These are phyloP conservation scores for Clepsis dumicolana DNA, from an alignment of 2,888 invertebrate species.

Conservation along the genomic window DNA sequence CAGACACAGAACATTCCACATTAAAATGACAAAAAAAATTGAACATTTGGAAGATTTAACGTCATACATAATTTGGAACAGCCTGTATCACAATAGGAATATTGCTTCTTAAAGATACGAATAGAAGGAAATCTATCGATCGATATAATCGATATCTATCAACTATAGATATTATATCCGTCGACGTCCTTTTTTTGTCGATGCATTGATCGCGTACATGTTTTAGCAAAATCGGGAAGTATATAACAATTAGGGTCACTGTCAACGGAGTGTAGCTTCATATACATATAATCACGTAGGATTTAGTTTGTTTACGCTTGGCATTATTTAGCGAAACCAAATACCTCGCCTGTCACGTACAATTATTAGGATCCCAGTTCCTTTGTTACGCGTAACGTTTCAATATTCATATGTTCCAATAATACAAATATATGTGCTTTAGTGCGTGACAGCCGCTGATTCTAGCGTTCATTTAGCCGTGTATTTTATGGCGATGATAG, in stretches of 20 bases:
- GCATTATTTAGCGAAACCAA: too few species aligned
- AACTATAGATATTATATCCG: constrained; percentile 19
- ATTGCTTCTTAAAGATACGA: constrained; percentile 40
- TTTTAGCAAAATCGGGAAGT: neutral
- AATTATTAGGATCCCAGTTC: too few species aligned
- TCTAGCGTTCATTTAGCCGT: too few species aligned
- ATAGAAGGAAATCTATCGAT: constrained; percentile 29
- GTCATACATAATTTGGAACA: constrained; percentile 32
- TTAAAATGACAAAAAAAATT: constrained; percentile 7
- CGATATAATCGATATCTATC: constrained; percentile 17
- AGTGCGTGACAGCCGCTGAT: too few species aligned
- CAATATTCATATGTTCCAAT: too few species aligned
- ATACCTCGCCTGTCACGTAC: too few species aligned
- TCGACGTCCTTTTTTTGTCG: constrained; percentile 4
- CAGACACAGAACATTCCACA: constrained; percentile 27
- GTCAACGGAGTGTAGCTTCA: neutral
- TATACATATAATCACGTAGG: too few species aligned
- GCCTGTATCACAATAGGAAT: constrained; percentile 36
- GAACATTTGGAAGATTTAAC: constrained; percentile 16
- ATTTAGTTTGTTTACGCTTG: too few species aligned
- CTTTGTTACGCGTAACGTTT: too few species aligned
- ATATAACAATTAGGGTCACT: neutral
- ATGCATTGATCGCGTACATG: neutral
- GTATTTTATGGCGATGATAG: too few species aligned
- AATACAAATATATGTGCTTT: too few species aligned